Evolutionary conservation across 2,888 invertebrate genomes (phyloP), one percentile per base, ranked within the genome.

Genomic region (Pemphredon lugubris): DNA sequence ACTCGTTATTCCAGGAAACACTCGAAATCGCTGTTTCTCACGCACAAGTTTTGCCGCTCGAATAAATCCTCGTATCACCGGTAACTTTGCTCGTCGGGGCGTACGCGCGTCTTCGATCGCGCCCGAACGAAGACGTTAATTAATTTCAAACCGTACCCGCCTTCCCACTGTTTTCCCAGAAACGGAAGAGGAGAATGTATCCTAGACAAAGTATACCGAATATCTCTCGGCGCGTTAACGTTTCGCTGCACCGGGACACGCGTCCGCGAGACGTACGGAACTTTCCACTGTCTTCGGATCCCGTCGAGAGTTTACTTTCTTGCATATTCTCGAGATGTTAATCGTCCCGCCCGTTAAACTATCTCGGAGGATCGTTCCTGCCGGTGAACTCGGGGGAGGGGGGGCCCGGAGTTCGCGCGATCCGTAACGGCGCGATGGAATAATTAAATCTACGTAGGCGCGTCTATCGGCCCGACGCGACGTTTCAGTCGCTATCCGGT

Each of bases 41-140:
- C 58, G 61, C 50, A 55, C 63, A 30, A 59, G 40, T 48, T 53
- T 55, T 23, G n/a, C 61, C 73, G 4, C 32, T 58, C 54, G n/a
- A 13, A 13, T 44, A 76, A 78, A 58, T 77, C n/a, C 74, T 65
- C 63, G 44, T 47, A 30, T 44, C 44, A 26, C 55, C 47, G 16
- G 39, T 26, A 48, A 40, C 18, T 13, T 26, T 13, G 74, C 68
- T 71, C 73, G 64, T 54, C 34, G n/a, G 18, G 39, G 65, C 71
- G 80, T 69, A 70, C 51, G 75, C 74, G 77, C 76, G 72, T 65
- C 77, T 63, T 73, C 79, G 79, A 83, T 83, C 75, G 67, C 75
- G 63, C 70, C 72, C 64, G 70, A 67, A 76, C 75, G 71, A 75
- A 76, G 79, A 79, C 74, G 80, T 76, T 84, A 83, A 84, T 84